Conservation (phyloP, 2,888 invertebrate species). For the Epiblema foenella region DNA sequence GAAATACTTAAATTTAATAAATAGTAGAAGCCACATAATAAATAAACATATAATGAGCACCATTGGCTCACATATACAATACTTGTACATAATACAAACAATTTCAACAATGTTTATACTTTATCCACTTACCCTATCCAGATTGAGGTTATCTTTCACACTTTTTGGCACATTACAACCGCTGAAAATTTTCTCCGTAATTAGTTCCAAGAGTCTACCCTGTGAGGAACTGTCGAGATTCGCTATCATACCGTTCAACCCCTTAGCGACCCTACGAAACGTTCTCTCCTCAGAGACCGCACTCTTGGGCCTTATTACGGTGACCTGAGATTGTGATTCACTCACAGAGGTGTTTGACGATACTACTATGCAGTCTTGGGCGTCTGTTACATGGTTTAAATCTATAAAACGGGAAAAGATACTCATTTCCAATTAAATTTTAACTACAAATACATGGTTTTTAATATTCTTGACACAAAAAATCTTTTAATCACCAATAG, state of each 20-base stretch:
- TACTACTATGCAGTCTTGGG: constrained; percentile 59
- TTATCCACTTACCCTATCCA: constrained; percentile 55
- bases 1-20: constrained; percentile 5
- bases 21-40: not conserved
- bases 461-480: not conserved
- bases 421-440: constrained; percentile 23
- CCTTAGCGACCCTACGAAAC: constrained; percentile 62
- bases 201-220: constrained; percentile 63
- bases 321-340: constrained; percentile 67
- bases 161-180: constrained; percentile 60
- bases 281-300: constrained; percentile 49
- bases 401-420: constrained; percentile 53
- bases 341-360: constrained; percentile 62
- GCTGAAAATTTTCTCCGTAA: constrained; percentile 69
- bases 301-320: constrained; percentile 57
- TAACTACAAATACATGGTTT: constrained; percentile 2
- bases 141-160: constrained; percentile 49
- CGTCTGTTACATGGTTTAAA: constrained; percentile 57
- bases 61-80: constrained; percentile 1
- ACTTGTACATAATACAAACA: constrained; percentile 1
- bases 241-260: constrained; percentile 54
- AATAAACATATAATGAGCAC: not conserved
- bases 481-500: not conserved
- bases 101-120: not conserved
- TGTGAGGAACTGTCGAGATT: constrained; percentile 65